These are phyloP conservation scores for Muscicapa adusta DNA, from an alignment of 2,113 vertebrate genomes.

Conservation along the genomic window DNA sequence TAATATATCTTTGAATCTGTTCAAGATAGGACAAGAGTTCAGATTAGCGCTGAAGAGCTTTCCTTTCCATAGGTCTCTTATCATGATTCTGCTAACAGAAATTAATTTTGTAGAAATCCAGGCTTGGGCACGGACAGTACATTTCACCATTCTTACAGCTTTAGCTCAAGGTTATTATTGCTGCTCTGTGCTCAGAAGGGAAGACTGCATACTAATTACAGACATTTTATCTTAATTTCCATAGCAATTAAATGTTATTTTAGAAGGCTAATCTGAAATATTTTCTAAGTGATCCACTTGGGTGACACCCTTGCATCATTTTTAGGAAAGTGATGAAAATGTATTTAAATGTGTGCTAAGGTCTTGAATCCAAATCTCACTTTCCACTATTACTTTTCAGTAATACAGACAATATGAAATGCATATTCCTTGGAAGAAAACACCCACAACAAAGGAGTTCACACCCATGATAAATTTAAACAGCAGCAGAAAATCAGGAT, in stretches of 20 bases:
- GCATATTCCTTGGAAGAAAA: background rate
- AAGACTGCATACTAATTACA: constrained; percentile 11
- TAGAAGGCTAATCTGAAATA: constrained; percentile 33
- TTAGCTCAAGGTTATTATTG: background rate
- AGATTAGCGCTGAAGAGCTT: background rate
- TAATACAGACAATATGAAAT: background rate
- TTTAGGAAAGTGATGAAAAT: background rate
- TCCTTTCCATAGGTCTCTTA: constrained; percentile 5
- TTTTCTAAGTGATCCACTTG: background rate
- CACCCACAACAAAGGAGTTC: background rate
- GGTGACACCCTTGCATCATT: background rate
- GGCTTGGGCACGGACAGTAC: background rate
- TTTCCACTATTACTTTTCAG: background rate
- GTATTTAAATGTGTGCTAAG: background rate
- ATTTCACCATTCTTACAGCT: background rate
- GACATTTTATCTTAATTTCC: constrained; percentile 37
- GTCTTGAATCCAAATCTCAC: background rate
- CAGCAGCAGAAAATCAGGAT: background rate
- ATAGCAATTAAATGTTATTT: background rate
- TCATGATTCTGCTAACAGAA: background rate
- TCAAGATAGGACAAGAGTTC: background rate
- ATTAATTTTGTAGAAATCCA: constrained; percentile 32
- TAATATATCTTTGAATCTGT: background rate
- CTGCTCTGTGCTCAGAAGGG: background rate
- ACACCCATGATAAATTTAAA: background rate